Conservation (phyloP, 1,140 invertebrate species). For the Brachionus rotundiformis region DNA sequence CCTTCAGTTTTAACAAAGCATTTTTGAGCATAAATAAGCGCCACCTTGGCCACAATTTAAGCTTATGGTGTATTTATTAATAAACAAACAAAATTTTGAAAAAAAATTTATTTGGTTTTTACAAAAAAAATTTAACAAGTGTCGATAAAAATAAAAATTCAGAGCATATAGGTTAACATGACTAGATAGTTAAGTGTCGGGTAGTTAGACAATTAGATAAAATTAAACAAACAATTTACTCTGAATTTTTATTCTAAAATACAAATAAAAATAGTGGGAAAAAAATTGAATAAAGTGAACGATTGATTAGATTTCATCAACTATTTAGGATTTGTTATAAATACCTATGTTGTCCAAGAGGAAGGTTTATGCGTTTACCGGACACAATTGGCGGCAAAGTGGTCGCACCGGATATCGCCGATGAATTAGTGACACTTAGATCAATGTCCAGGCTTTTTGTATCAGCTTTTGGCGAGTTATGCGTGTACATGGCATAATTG, state of each 20-base stretch:
- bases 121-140: not conserved
- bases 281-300: not conserved
- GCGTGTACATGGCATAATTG: not conserved
- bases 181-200: not conserved
- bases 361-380: slow-evolving; percentile 43
- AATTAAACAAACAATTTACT: not conserved
- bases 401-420: not conserved
- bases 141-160: slow-evolving; percentile 18
- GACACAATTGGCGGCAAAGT: slow-evolving; percentile 35
- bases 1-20: not conserved
- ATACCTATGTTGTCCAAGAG: slow-evolving; percentile 52
- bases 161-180: not conserved
- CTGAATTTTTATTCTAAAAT: slow-evolving; percentile 41
- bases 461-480: slow-evolving; percentile 14
- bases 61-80: not conserved
- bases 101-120: not conserved
- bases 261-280: not conserved
- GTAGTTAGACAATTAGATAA: not conserved
- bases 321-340: slow-evolving; percentile 6
- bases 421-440: not conserved
- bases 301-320: slow-evolving; percentile 20
- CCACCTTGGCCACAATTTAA: not conserved
- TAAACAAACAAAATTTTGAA: not conserved
- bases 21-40: not conserved
- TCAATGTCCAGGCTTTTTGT: not conserved